Conservation (phyloP, 2,113 vertebrate genomes). For the Rhinogobius similis region DNA sequence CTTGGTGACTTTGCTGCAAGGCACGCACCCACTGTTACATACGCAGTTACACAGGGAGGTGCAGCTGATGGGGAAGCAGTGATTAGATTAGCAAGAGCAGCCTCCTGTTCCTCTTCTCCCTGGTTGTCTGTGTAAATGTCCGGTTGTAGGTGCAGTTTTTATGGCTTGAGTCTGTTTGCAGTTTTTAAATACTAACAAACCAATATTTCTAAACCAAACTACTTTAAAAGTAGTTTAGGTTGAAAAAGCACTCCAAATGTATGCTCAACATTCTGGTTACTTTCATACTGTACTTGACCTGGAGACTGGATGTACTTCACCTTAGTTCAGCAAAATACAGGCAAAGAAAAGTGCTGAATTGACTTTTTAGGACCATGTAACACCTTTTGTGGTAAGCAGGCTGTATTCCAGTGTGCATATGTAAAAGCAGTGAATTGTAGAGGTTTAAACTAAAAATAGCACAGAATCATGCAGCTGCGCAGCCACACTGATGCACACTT, state of each 20-base stretch:
- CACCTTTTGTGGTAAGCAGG: constrained; percentile 1
- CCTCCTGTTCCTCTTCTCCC: constrained; percentile 27
- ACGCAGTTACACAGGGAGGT: constrained; percentile 39
- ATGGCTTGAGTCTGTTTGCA: constrained; percentile 56
- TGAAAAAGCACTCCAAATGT: neutral
- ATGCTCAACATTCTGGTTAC: neutral
- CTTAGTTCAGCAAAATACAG: constrained; percentile 16
- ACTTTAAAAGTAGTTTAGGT: constrained; percentile 54
- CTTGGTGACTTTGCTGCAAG: constrained; percentile 62
- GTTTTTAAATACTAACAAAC: constrained; percentile 65
- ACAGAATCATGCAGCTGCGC: constrained; percentile 57
- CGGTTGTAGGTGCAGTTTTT: constrained; percentile 56
- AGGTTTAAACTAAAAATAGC: constrained; percentile 53
- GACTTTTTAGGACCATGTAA: constrained; percentile 29
- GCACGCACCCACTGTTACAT: constrained; percentile 27
- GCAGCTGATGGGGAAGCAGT: constrained; percentile 67
- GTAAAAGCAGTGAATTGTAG: constrained; percentile 23
- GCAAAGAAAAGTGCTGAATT: constrained; percentile 36
- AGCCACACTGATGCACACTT: constrained; percentile 52
- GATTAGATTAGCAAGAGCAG: constrained; percentile 74
- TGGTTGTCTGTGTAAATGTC: constrained; percentile 40
- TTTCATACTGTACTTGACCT: neutral
- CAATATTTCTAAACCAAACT: constrained; percentile 58
- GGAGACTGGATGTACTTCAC: neutral
- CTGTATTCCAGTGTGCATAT: constrained; percentile 6